Percentiles rank a stretch among this genome's conserved stretches.
Conservation (phyloP, 2,888 invertebrate species). For the Crossocerus cetratus region DNA sequence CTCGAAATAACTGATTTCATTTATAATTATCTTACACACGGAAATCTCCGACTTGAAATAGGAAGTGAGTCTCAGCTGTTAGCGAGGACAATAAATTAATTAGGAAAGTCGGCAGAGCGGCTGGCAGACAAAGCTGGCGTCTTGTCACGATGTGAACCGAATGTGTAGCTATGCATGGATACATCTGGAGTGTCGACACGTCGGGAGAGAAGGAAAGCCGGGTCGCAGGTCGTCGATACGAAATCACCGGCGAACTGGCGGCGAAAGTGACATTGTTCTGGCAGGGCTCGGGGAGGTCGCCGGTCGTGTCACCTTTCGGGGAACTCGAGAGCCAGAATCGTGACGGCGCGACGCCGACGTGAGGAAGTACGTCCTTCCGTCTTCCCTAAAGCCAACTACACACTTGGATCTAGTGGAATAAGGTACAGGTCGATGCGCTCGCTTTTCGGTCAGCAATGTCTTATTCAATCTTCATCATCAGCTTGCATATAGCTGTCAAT, state of each 20-base stretch:
- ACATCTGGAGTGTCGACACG: conserved; percentile 61
- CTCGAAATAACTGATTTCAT: no score
- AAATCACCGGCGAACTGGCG: conserved; percentile 55
- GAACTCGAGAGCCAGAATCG: conserved; percentile 27
- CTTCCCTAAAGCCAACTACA: no score
- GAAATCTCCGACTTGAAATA: conserved; percentile 35
- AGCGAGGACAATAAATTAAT: conserved; percentile 53
- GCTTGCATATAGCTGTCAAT: no score
- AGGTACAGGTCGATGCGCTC: no score
- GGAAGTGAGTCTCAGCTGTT: conserved; percentile 23
- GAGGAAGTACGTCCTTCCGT: conserved; percentile 17
- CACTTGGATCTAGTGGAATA: no score
- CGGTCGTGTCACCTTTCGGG: conserved; percentile 40
- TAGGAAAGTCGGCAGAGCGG: conserved; percentile 49
- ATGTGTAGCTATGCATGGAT: no score
- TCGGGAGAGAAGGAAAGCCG: conserved; percentile 59
- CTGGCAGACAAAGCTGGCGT: conserved; percentile 52
- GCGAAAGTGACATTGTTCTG: conserved; percentile 63
- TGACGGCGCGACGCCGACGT: conserved; percentile 33
- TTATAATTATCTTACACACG: no score
- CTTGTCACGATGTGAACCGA: no score
- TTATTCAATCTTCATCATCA: no score
- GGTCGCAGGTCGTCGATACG: conserved; percentile 67
- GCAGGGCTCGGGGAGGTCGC: conserved; percentile 38
- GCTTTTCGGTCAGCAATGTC: no score